Evolutionary conservation across 2,888 invertebrate genomes (phyloP).

Genomic region (Drosophila putrida): DNA sequence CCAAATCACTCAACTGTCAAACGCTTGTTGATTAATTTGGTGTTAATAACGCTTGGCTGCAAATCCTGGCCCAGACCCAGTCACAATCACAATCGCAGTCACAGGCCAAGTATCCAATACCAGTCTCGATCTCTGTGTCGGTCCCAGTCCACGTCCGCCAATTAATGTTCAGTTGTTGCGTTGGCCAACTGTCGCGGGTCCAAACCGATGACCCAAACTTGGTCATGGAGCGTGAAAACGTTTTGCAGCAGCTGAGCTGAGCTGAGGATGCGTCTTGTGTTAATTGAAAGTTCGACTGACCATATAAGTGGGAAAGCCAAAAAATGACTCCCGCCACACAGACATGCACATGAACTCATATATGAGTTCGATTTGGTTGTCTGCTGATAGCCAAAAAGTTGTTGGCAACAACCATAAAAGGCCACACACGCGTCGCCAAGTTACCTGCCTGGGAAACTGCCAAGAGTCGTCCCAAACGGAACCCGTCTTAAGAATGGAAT

Average conservation of each 20-base stretch:
- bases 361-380: conserved; percentile 73
- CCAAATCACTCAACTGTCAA: conserved; percentile 80
- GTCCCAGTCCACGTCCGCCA: conserved; percentile 48
- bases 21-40: conserved; percentile 78
- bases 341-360: conserved; percentile 18
- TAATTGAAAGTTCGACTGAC: conserved; percentile 76
- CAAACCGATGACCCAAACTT: conserved; percentile 61
- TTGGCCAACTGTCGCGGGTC: conserved; percentile 50
- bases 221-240: conserved; percentile 77
- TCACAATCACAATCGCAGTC: conserved; percentile 8
- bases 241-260: conserved; percentile 58
- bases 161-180: conserved; percentile 58
- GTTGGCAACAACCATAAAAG: conserved; percentile 64
- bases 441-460: conserved; percentile 65
- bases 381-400: conserved; percentile 75
- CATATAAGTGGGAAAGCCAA: conserved; percentile 73
- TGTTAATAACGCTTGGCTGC: conserved; percentile 69
- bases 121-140: conserved; percentile 2
- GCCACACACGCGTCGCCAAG: conserved; percentile 71
- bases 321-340: conserved; percentile 54
- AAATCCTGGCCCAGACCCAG: conserved; percentile 40
- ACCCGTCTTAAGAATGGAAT: conserved; percentile 17
- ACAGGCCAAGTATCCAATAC: not conserved
- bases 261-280: conserved; percentile 77
- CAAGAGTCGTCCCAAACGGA: conserved; percentile 25